Percentiles rank a stretch among this genome's conserved stretches.
These are phyloP conservation scores for Xanthostigma xanthostigma DNA, from an alignment of 2,888 invertebrate species.

Conservation along the genomic window DNA sequence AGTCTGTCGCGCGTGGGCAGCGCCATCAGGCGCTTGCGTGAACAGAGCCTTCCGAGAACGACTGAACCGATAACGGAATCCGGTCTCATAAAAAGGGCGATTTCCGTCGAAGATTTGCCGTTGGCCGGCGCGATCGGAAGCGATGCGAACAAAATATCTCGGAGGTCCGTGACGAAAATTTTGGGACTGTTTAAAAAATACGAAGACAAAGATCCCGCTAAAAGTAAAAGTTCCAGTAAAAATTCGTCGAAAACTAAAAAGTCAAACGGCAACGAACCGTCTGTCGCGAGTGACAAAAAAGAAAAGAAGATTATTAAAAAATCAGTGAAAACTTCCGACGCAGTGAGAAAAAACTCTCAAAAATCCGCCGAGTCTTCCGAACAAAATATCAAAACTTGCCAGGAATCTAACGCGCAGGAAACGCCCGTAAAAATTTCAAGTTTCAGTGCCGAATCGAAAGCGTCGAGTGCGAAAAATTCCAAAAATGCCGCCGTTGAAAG, in stretches of 20 bases:
- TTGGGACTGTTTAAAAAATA: constrained; percentile 62
- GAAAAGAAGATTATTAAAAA: constrained; percentile 15
- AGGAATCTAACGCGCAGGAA: no score
- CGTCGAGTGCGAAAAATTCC: no score
- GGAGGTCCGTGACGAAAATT: constrained; percentile 57
- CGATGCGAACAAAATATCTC: constrained; percentile 29
- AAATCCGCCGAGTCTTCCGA: no score
- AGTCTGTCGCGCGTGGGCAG: constrained; percentile 33
- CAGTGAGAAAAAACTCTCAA: no score
- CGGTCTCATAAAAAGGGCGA: constrained; percentile 52
- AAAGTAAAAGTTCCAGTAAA: constrained; percentile 16
- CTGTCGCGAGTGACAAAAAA: constrained; percentile 2
- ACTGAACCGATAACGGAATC: constrained; percentile 41
- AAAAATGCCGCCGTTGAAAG: no score
- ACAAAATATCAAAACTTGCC: no score
- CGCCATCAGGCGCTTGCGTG: constrained; percentile 43
- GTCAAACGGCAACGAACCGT: constrained; percentile 15
- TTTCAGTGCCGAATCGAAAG: no score
- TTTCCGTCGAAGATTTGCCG: constrained; percentile 53
- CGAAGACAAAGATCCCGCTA: constrained; percentile 36
- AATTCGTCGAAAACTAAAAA: constrained; percentile 11
- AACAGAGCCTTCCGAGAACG: constrained; percentile 47
- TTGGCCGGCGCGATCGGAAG: constrained; percentile 25
- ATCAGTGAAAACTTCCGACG: constrained; percentile 5
- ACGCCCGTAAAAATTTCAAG: no score